A percentile compares a stretch with the other conserved stretches of the same genome.
Evolutionary conservation across 2,888 invertebrate species (phyloP).

Genomic region (Sarcophaga caerulescens): DNA sequence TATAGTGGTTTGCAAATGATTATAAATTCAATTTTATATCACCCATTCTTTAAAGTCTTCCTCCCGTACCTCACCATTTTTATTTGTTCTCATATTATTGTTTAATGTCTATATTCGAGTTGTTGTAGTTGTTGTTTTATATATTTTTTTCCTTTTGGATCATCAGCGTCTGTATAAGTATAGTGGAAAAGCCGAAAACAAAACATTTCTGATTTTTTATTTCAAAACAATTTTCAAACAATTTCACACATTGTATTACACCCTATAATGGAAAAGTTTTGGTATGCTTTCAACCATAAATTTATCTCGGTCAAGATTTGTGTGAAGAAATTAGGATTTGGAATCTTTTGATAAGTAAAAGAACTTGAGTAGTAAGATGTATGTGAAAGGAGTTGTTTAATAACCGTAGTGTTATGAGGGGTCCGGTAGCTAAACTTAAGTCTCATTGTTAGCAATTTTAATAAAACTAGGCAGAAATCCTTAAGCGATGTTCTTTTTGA

Average conservation of each 20-base stretch:
- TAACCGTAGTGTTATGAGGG: too few relatives aligned
- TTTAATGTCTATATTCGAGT: background rate
- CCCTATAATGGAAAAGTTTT: constrained; percentile 1
- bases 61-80: background rate
- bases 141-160: constrained; percentile 28
- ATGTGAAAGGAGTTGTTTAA: too few relatives aligned
- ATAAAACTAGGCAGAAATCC: too few relatives aligned
- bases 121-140: constrained; percentile 16
- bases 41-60: constrained; percentile 14
- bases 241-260: constrained; percentile 47
- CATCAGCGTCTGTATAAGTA: background rate
- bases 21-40: constrained; percentile 50
- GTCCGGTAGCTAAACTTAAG: too few relatives aligned
- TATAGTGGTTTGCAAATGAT: constrained; percentile 68
- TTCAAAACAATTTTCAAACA: constrained; percentile 52
- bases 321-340: too few relatives aligned
- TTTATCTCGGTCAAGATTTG: background rate
- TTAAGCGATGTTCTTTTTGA: too few relatives aligned
- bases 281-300: background rate
- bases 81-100: background rate
- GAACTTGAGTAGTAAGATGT: too few relatives aligned
- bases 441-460: too few relatives aligned
- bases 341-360: too few relatives aligned
- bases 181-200: constrained; percentile 8
- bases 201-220: background rate